These are phyloP conservation scores for Aspidoscelis tigris DNA, from an alignment of 2,113 vertebrate species.

Conservation along the genomic window DNA sequence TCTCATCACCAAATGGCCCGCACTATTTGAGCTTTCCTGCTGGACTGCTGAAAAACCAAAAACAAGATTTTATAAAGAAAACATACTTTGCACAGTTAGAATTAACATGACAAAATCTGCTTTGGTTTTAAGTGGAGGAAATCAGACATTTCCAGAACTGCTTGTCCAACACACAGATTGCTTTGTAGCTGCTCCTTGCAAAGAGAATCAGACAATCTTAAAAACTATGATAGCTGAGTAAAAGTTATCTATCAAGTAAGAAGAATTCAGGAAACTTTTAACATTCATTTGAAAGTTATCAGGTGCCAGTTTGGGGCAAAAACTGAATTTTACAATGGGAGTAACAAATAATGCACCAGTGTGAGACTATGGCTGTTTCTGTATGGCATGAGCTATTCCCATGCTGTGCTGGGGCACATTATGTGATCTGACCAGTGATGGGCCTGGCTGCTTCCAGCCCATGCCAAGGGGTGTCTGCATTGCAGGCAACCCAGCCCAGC, in stretches of 20 bases:
- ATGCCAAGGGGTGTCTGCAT: no score
- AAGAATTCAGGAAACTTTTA: background rate
- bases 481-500: no score
- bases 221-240: no score
- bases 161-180: background rate
- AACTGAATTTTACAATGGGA: background rate
- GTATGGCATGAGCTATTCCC: no score
- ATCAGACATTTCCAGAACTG: background rate
- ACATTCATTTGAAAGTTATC: background rate
- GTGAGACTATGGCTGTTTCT: no score
- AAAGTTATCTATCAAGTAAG: no score
- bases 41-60: constrained; percentile 57
- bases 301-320: background rate
- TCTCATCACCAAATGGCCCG: constrained; percentile 4
- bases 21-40: constrained; percentile 51
- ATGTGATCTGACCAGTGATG: no score
- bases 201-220: background rate
- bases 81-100: background rate
- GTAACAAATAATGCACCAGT: background rate
- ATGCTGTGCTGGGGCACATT: no score
- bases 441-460: no score
- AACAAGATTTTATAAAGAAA: constrained; percentile 38
- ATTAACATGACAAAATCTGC: constrained; percentile 26
- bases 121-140: background rate
- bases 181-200: background rate